These are phyloP conservation scores for Scaptomyza graminum DNA, from an alignment of 1,140 invertebrate species.

Conservation along the genomic window DNA sequence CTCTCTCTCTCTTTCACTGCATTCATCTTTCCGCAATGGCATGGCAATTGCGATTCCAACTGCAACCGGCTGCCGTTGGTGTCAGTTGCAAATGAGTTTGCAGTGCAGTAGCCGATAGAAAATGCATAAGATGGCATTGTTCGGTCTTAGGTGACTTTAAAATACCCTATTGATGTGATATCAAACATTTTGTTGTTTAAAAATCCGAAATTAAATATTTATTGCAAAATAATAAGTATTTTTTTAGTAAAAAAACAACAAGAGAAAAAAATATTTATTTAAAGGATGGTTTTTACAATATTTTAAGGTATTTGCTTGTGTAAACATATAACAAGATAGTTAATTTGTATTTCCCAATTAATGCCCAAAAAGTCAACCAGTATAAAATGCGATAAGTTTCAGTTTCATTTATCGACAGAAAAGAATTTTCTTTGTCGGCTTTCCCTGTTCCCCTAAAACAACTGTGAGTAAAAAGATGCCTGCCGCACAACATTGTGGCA, in stretches of 20 bases:
- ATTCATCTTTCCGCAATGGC: background rate
- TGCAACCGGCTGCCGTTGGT: conserved; percentile 41
- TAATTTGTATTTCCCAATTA: no score
- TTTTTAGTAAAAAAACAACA: no score
- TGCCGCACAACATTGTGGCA: conserved; percentile 31
- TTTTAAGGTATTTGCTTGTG: no score
- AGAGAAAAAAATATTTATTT: no score
- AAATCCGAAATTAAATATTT: no score
- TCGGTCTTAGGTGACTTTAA: conserved; percentile 8
- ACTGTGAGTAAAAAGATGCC: conserved; percentile 11
- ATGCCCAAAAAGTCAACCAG: no score
- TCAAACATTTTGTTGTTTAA: no score
- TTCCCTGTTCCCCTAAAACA: background rate
- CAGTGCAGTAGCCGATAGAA: conserved; percentile 33
- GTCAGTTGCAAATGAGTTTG: conserved; percentile 74
- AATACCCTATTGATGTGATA: conserved; percentile 16
- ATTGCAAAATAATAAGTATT: no score
- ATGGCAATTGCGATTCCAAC: conserved; percentile 35
- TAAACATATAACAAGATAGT: no score
- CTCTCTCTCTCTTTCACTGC: background rate
- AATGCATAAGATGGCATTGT: background rate
- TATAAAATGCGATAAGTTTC: no score
- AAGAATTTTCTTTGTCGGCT: background rate
- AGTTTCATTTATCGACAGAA: no score
- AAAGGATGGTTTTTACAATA: no score